Conservation (phyloP, 2,113 vertebrate genomes). For the Pogonocichla stellata region DNA sequence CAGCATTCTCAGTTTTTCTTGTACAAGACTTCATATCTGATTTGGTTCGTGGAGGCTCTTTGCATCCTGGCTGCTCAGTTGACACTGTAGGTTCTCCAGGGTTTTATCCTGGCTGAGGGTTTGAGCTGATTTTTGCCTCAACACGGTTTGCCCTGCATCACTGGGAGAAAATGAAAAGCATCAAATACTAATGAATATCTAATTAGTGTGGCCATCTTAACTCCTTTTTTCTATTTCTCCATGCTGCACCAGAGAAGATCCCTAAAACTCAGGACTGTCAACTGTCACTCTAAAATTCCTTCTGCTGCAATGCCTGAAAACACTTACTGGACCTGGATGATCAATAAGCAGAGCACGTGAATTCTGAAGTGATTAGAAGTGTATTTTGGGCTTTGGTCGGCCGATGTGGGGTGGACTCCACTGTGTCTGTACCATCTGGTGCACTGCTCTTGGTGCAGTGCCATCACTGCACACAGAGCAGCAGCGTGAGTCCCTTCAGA, state of each 20-base stretch:
- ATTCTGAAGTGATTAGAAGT: background rate
- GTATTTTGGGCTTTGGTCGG: background rate
- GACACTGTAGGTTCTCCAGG: background rate
- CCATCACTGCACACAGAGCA: background rate
- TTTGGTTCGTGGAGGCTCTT: background rate
- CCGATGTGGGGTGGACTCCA: background rate
- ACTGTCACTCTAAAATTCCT: background rate
- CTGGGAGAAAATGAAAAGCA: background rate
- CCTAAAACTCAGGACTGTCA: background rate
- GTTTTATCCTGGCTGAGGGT: background rate
- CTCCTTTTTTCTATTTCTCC: background rate
- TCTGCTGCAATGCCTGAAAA: background rate
- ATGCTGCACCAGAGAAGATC: background rate
- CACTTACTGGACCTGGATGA: background rate
- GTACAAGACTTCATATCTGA: background rate
- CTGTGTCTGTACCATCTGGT: background rate
- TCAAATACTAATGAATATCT: background rate
- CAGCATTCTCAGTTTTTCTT: background rate
- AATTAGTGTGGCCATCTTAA: background rate
- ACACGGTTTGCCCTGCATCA: accelerated
- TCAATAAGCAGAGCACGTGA: background rate
- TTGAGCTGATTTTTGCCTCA: background rate
- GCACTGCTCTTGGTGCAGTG: background rate
- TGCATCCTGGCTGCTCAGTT: background rate
- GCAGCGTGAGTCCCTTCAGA: background rate